Percentiles rank a stretch among this genome's conserved stretches.
These are phyloP conservation scores for Meles meles DNA, from an alignment of 2,113 vertebrate species.

Conservation along the genomic window DNA sequence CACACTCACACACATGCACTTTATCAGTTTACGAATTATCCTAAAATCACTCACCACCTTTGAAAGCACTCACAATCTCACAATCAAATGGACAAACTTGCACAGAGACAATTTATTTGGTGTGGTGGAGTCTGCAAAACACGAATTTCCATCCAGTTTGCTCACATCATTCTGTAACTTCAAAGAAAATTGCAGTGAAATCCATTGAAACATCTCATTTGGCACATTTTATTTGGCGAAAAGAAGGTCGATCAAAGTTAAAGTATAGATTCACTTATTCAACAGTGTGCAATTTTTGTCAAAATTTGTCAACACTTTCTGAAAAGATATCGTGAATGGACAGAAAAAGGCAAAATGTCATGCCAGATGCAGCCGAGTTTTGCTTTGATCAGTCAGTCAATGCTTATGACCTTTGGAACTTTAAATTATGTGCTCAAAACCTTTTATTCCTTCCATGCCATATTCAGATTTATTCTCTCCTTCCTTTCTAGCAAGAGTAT, in stretches of 20 bases:
- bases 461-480: background rate
- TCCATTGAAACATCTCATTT: background rate
- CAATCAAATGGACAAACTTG: background rate
- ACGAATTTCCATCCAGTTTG: background rate
- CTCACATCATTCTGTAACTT: background rate
- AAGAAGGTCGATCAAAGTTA: background rate
- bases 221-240: background rate
- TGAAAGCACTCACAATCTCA: background rate
- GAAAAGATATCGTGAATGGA: background rate
- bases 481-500: background rate
- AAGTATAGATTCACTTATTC: background rate
- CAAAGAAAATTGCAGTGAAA: background rate
- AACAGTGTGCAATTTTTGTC: background rate
- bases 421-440: background rate
- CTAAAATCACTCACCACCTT: background rate
- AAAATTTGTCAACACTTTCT: background rate
- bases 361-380: background rate
- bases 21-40: background rate
- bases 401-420: background rate
- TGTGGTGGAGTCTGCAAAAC: background rate
- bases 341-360: background rate
- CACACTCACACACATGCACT: background rate
- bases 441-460: background rate
- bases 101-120: background rate
- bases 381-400: background rate